These are phyloP conservation scores for Anomalospiza imberbis DNA, from an alignment of 2,797 vertebrate species.

Conservation along the genomic window DNA sequence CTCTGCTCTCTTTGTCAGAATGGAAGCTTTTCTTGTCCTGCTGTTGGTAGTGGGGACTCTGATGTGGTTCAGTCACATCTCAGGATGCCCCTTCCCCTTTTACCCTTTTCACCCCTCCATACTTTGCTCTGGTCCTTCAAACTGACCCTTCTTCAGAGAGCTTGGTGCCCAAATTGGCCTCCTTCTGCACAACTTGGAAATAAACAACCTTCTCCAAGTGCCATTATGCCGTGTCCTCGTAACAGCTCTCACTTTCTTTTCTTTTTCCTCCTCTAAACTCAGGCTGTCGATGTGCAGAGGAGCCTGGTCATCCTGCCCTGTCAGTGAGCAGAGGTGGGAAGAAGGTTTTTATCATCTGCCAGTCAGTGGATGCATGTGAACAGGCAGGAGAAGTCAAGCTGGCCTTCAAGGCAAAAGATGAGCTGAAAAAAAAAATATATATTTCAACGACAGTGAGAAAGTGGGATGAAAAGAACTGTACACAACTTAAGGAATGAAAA, in stretches of 20 bases:
- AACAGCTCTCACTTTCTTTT: neutral
- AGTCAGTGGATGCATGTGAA: neutral
- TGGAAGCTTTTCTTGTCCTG: neutral
- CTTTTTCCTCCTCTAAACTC: neutral
- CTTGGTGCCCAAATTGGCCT: neutral
- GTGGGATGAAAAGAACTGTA: neutral
- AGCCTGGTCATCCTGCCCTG: accelerated
- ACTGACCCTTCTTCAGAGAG: neutral
- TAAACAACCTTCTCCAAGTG: neutral
- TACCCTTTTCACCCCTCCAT: neutral
- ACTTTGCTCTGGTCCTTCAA: neutral
- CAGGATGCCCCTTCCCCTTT: neutral
- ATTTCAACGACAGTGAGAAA: neutral
- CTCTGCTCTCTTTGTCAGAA: accelerated
- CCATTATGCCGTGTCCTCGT: neutral
- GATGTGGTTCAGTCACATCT: neutral
- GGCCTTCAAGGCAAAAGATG: neutral
- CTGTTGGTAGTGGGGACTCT: neutral
- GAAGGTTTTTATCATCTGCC: neutral
- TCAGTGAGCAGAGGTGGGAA: neutral
- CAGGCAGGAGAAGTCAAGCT: neutral
- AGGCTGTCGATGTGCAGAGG: accelerated
- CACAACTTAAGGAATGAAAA: neutral
- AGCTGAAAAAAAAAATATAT: neutral
- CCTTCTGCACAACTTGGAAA: neutral